These are phyloP conservation scores for Lacerta agilis DNA, from an alignment of 2,797 vertebrate species.

Conservation along the genomic window DNA sequence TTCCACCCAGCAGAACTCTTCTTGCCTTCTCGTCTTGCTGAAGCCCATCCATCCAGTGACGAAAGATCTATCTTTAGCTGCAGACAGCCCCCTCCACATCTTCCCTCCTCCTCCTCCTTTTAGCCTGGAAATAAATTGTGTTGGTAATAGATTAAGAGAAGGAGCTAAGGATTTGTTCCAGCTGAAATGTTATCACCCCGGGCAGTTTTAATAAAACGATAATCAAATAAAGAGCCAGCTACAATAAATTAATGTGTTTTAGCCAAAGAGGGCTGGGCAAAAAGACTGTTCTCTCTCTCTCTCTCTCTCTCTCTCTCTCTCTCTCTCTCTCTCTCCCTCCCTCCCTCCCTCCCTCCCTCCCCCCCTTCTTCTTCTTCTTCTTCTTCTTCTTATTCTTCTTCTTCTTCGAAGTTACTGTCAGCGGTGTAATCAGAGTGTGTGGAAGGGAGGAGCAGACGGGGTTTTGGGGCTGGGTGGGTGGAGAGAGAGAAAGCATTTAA, in stretches of 20 bases:
- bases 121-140: constrained; percentile 26
- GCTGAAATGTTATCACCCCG: constrained; percentile 47
- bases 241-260: constrained; percentile 64
- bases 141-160: constrained; percentile 43
- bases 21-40: not conserved
- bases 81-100: not conserved
- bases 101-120: not conserved
- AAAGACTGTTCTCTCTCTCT: constrained; percentile 26
- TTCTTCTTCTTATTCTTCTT: too few relatives aligned
- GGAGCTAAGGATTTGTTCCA: constrained; percentile 36
- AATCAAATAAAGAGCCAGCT: constrained; percentile 70
- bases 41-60: not conserved
- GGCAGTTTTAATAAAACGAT: constrained; percentile 72
- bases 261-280: constrained; percentile 29
- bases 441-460: constrained; percentile 24
- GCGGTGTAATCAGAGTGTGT: constrained; percentile 21
- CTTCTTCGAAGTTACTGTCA: constrained; percentile 36
- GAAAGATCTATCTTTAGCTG: not conserved
- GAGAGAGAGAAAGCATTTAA: constrained; percentile 51
- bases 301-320: too few relatives aligned
- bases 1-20: not conserved
- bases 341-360: too few relatives aligned
- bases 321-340: too few relatives aligned
- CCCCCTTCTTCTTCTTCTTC: not conserved
- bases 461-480: constrained; percentile 3